These are phyloP conservation scores for Dynastes grantii DNA, from an alignment of 2,888 invertebrate genomes.

Conservation along the genomic window DNA sequence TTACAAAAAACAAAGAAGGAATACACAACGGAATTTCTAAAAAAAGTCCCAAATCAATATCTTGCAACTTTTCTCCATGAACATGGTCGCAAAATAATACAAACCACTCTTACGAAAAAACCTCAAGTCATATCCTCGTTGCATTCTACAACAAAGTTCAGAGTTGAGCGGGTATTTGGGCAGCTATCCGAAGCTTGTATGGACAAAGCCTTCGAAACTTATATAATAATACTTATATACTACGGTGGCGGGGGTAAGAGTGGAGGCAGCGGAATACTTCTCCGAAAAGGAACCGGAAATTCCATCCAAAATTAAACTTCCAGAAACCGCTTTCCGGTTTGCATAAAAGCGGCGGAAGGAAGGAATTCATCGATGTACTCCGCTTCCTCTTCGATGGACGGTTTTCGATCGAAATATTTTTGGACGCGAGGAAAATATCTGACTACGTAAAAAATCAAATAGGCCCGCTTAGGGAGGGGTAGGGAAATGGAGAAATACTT, in stretches of 20 bases:
- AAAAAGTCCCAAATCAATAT: no score
- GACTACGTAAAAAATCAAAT: no score
- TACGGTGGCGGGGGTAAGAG: neutral
- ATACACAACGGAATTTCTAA: no score
- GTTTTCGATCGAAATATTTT: constrained; percentile 8
- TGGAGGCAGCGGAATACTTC: neutral
- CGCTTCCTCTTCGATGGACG: neutral
- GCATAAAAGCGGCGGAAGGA: neutral
- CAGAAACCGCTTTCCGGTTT: constrained; percentile 14
- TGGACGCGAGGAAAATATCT: no score
- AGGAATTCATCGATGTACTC: constrained; percentile 11
- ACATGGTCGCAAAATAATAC: no score
- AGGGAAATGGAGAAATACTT: no score
- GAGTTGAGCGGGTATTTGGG: no score
- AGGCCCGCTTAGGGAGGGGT: no score
- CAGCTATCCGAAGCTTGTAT: neutral
- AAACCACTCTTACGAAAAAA: no score
- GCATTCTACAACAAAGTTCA: neutral
- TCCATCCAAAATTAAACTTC: constrained; percentile 30
- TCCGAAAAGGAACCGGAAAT: constrained; percentile 8
- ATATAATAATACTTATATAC: neutral
- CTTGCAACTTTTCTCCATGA: no score
- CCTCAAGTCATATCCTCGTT: no score
- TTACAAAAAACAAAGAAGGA: no score
- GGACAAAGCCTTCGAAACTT: neutral